A percentile compares a stretch with the other conserved stretches of the same genome.
Evolutionary conservation across 2,797 vertebrate genomes (phyloP).

Genomic region (Danionella dracula): DNA sequence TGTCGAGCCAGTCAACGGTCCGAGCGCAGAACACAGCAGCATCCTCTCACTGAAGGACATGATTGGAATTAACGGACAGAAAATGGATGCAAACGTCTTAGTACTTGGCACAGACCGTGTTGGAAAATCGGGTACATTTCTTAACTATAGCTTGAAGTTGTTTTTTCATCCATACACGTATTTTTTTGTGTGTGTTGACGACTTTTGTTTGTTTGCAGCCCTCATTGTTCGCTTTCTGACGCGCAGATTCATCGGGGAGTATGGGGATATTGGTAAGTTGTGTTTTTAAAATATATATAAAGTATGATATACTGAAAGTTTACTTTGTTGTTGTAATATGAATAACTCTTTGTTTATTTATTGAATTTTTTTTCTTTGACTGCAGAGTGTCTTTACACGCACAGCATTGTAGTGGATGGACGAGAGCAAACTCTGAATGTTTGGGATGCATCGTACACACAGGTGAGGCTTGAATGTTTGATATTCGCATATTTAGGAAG

Average conservation of each 20-base stretch:
- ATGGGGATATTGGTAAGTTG: conserved; percentile 80
- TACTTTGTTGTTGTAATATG: not conserved
- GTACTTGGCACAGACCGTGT: conserved; percentile 77
- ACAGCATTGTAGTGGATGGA: conserved; percentile 71
- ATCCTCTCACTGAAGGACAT: conserved; percentile 3
- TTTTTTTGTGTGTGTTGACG: not conserved
- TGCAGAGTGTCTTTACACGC: conserved; percentile 82
- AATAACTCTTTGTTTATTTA: not conserved
- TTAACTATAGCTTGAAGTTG: not conserved
- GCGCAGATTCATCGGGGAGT: conserved; percentile 84
- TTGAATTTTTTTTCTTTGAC: not conserved
- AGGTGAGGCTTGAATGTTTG: conserved; percentile 65
- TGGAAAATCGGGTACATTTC: conserved; percentile 77
- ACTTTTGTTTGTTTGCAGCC: conserved; percentile 56
- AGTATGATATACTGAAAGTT: too few species aligned
- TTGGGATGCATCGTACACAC: conserved; percentile 77
- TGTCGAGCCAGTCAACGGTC: too few species aligned
- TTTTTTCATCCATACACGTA: not conserved
- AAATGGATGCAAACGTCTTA: conserved; percentile 75
- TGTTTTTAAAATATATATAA: too few species aligned
- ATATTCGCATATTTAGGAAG: too few species aligned
- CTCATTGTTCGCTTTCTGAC: conserved; percentile 84
- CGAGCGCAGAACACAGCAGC: too few species aligned
- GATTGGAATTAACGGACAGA: conserved; percentile 35
- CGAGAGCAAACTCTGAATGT: conserved; percentile 78